Base-by-base conservation (phyloP, 2,888 invertebrate species). In the Muscina levida region DNA sequence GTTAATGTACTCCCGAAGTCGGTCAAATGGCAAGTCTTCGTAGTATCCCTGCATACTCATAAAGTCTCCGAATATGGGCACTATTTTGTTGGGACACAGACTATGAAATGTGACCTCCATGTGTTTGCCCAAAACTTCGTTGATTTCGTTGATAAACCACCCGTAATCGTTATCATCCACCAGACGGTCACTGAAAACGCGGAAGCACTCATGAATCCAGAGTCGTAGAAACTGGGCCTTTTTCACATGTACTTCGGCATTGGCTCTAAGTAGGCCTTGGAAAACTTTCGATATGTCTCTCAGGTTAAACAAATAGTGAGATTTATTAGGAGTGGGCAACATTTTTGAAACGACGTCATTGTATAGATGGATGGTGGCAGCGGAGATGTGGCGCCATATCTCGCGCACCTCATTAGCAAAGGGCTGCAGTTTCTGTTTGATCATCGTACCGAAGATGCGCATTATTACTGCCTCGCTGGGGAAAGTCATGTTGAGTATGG, bases 271-370 rank as follows among this genome's bases (percentile, higher is more conserved):
- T 15, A 97, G 88, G 3, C 97, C 97, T 92, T 97, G 94, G 85
- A 94, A 94, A 46, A 97, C 94, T 91, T 94, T 96, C 0, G 97
- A 97, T 83, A 97, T 96, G 86, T 97, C 97, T 83, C 97, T 91
- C 85, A 97, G 90, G 89, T 97, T 97, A 91, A 97, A 97, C 44
- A 97, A 91, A 85, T 97, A 97, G 90, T 97, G 97, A 88, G 95
- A 96, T 89, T 97, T 97, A 78, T 94, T 93, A 0, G 97, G 97
- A 0, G 97, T 97, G 0, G 97, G 97, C 51, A 97, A 90, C 91
- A 97, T 94, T 87, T 94, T 95, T 0, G 89, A 90, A 0, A 93
- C 92, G 0, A 97, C 94, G 82, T 93, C 92, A 85, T 94, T 93
- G 89, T 96, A 97, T 84, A 97, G 91, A 83, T 94, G 94, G 85